Conservation (phyloP, 1,140 invertebrate species). For the Cydia strobilella region DNA sequence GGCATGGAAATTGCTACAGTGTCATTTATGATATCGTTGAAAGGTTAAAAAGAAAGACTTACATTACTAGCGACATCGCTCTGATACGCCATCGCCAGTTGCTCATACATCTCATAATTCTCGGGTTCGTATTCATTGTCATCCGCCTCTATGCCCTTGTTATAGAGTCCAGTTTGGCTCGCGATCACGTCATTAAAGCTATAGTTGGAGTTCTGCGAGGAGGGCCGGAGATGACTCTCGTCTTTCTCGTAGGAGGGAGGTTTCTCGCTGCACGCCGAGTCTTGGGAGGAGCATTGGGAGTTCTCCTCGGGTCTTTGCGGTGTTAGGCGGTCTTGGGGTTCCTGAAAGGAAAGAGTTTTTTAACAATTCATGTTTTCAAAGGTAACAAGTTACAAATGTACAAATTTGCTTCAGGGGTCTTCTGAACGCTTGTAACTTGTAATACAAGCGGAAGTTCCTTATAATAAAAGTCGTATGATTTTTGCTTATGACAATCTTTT, state of each 20-base stretch:
- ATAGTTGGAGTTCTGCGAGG: conserved; percentile 67
- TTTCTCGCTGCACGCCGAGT: conserved; percentile 55
- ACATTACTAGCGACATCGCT: conserved; percentile 66
- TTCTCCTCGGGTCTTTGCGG: conserved; percentile 25
- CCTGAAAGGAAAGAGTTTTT: not conserved
- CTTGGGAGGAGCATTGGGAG: conserved; percentile 65
- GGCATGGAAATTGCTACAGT: too few species aligned
- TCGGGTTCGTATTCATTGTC: conserved; percentile 54
- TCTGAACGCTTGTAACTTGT: too few species aligned
- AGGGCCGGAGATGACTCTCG: conserved; percentile 62
- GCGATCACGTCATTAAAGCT: conserved; percentile 66
- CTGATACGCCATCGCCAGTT: conserved; percentile 69
- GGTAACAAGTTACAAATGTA: too few species aligned
- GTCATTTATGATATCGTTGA: too few species aligned
- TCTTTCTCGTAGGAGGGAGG: conserved; percentile 58
- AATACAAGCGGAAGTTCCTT: too few species aligned
- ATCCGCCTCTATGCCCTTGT: conserved; percentile 43
- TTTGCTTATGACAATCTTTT: too few species aligned
- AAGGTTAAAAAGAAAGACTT: not conserved
- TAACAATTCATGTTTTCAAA: too few species aligned
- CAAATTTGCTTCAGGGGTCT: too few species aligned
- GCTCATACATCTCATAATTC: conserved; percentile 71
- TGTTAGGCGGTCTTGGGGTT: not conserved
- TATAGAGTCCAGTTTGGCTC: conserved; percentile 48
- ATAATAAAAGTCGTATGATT: too few species aligned